Evolutionary conservation across 2,888 invertebrate genomes (phyloP), one percentile per base, ranked within the genome.

Genomic region (Eustalomyia histrio): DNA sequence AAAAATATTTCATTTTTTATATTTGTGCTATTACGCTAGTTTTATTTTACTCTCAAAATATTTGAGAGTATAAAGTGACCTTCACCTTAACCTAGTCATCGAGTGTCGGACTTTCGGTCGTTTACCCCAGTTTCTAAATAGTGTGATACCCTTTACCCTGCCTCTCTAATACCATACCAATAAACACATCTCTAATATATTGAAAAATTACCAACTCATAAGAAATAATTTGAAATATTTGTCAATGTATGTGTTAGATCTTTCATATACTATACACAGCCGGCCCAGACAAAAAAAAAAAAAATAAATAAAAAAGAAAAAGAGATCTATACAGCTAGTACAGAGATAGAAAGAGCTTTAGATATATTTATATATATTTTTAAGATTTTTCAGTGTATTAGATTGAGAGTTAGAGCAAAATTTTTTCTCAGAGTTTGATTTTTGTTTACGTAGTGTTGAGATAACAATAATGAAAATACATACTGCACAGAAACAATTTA

Each of bases 51-150:
- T 79, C 65, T 75, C 75, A 16, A n/a, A n/a, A 69, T 52, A 52
- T 58, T 69, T 83, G 65, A 58, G 65, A 78, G 80, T 85, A 85
- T 87, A 86, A 39, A 6, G 29, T 90, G 90, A 88, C 91, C 91
- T 91, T 91, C 91, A 91, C 91, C 91, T 91, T 91, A 90, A 91
- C 91, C 91, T 90, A 91, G 90, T 91, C 90, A 89, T 88, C 87
- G 86, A 86, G 86, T 88, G 87, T 88, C 91, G 90, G 91, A 88
- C 91, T 87, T 90, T 89, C 90, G 91, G 90, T 90, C 91, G 86
- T 88, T 91, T 89, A 90, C 91, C 90, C 84, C 74, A 63, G 50
- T 55, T 68, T 69, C 71, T 74, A 75, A 78, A 74, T 78, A 81
- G 81, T 82, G 79, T 39, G 67, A 63, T 60, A 75, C 16, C 14